Percentiles rank a stretch among this genome's conserved stretches.
phyloP scores from a whole-genome alignment of 2,888 invertebrate genomes.

The Campaea margaritaria region DNA sequence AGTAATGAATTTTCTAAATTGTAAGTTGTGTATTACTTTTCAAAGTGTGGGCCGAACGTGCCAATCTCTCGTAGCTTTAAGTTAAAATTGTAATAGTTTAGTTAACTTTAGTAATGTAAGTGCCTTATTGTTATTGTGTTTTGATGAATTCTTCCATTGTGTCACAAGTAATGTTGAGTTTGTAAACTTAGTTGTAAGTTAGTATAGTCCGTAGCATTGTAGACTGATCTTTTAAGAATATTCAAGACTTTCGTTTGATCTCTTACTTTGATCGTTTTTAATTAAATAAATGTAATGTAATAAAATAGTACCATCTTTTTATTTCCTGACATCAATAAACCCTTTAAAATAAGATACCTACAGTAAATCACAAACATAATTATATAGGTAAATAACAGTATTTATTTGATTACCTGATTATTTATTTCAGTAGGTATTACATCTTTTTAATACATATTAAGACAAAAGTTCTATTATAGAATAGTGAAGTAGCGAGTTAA shows the following conservation, averaged over 20 bases:
- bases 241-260: conserved; percentile 84
- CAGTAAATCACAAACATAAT: no score
- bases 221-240: conserved; percentile 77
- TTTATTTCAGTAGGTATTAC: no score
- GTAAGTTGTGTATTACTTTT: conserved; percentile 36
- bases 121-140: conserved; percentile 36
- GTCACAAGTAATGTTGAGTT: conserved; percentile 50
- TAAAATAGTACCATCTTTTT: conserved; percentile 37
- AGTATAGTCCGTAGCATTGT: conserved; percentile 45
- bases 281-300: conserved; percentile 56
- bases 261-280: conserved; percentile 72
- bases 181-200: conserved; percentile 37
- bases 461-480: no score
- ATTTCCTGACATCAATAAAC: conserved; percentile 7
- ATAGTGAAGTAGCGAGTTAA: no score
- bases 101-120: conserved; percentile 39
- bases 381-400: no score
- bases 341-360: no score
- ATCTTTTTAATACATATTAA: no score
- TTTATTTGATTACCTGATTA: no score
- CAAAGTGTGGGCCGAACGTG: conserved; percentile 77
- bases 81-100: conserved; percentile 42
- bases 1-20: conserved; percentile 40
- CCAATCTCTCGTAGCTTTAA: conserved; percentile 65
- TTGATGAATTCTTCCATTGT: conserved; percentile 69